Percentiles rank a stretch among this genome's conserved stretches.
phyloP scores from a whole-genome alignment of 2,888 invertebrate species.

The Tubiluchus corallicola region DNA sequence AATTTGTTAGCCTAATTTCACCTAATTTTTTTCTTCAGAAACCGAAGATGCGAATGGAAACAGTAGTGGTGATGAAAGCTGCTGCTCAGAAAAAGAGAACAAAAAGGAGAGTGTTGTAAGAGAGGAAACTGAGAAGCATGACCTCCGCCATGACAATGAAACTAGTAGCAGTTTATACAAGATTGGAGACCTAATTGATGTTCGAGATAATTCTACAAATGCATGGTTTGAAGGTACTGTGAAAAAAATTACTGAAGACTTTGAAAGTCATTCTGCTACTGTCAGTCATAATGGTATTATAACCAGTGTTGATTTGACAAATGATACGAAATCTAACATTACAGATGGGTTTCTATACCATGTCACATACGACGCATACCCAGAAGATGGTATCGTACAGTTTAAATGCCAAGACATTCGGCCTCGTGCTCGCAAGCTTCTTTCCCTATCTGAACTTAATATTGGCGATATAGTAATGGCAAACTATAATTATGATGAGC shows the following conservation, averaged over 20 bases:
- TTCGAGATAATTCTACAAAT: constrained; percentile 40
- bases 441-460: constrained; percentile 37
- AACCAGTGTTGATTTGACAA: no score
- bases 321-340: no score
- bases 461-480: constrained; percentile 45
- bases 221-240: constrained; percentile 55
- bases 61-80: constrained; percentile 16
- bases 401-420: constrained; percentile 34
- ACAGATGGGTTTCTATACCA: constrained; percentile 20
- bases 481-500: constrained; percentile 52
- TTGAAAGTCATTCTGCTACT: not conserved
- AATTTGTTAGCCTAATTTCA: no score
- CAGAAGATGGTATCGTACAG: not conserved
- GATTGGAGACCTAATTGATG: constrained; percentile 46
- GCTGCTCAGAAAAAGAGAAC: constrained; percentile 24
- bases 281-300: no score
- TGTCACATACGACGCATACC: constrained; percentile 16
- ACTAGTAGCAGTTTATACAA: no score
- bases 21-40: no score
- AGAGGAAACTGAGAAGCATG: no score
- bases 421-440: constrained; percentile 41
- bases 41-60: no score
- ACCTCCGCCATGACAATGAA: no score
- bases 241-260: constrained; percentile 29
- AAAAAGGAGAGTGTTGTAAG: no score